Base-by-base conservation (phyloP, 2,888 invertebrate genomes). In the Ectobius pallidus region DNA sequence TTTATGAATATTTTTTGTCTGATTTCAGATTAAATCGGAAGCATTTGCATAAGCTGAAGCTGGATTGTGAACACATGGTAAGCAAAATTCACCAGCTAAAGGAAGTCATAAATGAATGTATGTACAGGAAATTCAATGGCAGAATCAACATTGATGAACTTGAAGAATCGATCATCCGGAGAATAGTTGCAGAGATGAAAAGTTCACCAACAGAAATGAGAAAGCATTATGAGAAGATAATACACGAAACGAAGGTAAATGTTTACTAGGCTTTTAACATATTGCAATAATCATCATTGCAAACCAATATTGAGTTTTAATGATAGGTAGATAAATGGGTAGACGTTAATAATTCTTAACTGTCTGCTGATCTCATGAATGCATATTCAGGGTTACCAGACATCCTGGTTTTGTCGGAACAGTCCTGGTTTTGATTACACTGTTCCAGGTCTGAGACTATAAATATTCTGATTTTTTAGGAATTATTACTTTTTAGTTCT, bases 1-100 rank as follows among this genome's bases (percentile, higher is more conserved):
- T n/a, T n/a, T n/a, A n/a, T n/a, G n/a, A n/a, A n/a, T n/a, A n/a
- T n/a, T n/a, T n/a, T n/a, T n/a, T n/a, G n/a, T n/a, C n/a, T n/a
- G n/a, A n/a, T n/a, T n/a, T n/a, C n/a, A 91, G 91, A 79, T 85
- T 89, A 52, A 91, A 91, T 79, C 87, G 89, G 74, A 86, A 86
- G 0, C 92, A 93, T 79, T 80, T 92, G 72, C 86, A 87, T 69
- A 88, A 91, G 75, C 91, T 93, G 89, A 88, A 88, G 80, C 84
- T 89, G 0, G 92, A 93, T 79, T 84, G 91, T 16, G 86, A 87
- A 61, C 87, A 87, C 63, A 93, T 93, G 92, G 85, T 87, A 9
- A 81, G 82, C 0, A 84, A 86, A 70, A 89, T 91, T 0, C 82
- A 83, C 2, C 83, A 84, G 9, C 79, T 92, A 3, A 87, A 90